Percentiles rank a stretch among this genome's conserved stretches.
Evolutionary conservation across 2,797 vertebrate genomes (phyloP).

Genomic region (Anisognathus igniventris): DNA sequence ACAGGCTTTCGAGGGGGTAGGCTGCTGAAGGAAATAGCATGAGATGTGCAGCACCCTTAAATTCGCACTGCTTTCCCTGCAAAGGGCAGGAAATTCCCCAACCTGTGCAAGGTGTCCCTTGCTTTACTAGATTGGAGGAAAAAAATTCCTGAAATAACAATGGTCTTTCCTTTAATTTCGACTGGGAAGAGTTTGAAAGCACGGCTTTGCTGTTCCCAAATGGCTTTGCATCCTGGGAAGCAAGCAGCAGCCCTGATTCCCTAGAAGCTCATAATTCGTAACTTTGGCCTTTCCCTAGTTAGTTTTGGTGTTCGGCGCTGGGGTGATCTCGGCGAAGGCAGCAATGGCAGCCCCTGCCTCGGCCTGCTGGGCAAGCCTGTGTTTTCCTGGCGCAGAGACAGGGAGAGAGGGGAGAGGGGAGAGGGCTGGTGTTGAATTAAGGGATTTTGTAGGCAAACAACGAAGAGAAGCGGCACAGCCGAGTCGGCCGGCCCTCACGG

Average conservation of each 20-base stretch:
- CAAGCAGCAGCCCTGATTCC: neutral
- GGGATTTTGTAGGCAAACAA: fast-evolving
- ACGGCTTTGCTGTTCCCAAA: fast-evolving
- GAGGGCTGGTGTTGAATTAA: fast-evolving
- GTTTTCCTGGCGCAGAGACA: fast-evolving
- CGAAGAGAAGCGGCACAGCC: fast-evolving
- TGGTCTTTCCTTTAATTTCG: neutral
- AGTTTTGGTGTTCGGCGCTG: fast-evolving
- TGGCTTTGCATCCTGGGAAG: neutral
- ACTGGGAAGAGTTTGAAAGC: neutral
- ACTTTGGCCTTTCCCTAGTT: neutral
- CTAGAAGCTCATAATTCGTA: neutral
- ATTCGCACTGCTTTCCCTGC: neutral
- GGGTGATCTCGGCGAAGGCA: fast-evolving
- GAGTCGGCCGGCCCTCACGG: fast-evolving
- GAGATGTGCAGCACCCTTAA: neutral
- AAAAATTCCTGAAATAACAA: neutral
- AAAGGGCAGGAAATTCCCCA: neutral
- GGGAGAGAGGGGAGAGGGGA: too few species aligned
- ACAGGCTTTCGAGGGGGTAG: neutral
- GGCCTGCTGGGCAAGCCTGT: neutral
- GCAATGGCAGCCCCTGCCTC: neutral
- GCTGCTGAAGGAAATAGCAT: fast-evolving
- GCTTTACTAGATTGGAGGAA: neutral
- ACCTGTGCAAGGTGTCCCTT: neutral